Conservation (phyloP, 2,888 invertebrate species). For the Eupeodes latifasciatus region DNA sequence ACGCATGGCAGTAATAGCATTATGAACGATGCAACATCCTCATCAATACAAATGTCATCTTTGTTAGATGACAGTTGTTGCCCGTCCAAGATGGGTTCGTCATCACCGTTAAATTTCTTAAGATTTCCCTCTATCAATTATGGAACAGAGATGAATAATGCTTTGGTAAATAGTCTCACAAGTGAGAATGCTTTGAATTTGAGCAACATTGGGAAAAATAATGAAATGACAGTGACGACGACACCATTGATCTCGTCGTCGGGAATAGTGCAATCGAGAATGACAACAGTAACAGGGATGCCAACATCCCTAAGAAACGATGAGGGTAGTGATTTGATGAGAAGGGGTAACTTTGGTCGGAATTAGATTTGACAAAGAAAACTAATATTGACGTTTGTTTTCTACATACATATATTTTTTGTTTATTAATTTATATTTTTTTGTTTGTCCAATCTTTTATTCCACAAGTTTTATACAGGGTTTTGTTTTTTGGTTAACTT, state of each 20-base stretch:
- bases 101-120: constrained; percentile 67
- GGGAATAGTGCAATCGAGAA: constrained; percentile 70
- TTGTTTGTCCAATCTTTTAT: constrained; percentile 43
- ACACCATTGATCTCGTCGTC: constrained; percentile 66
- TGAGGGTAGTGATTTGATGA: constrained; percentile 72
- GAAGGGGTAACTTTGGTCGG: constrained; percentile 68
- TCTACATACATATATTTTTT: not conserved
- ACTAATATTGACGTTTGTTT: constrained; percentile 1
- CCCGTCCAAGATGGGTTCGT: constrained; percentile 31
- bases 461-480: constrained; percentile 9
- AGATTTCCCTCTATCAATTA: constrained; percentile 47
- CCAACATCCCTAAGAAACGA: constrained; percentile 63
- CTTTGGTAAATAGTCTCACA: constrained; percentile 45
- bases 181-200: constrained; percentile 69
- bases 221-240: constrained; percentile 49
- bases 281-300: constrained; percentile 42
- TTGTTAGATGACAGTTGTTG: constrained; percentile 48
- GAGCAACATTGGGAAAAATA: constrained; percentile 62
- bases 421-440: not conserved
- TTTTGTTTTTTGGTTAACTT: constrained; percentile 72
- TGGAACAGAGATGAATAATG: constrained; percentile 36
- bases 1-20: constrained; percentile 47
- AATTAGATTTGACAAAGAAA: constrained; percentile 62
- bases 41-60: constrained; percentile 60
- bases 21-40: constrained; percentile 54